A percentile compares a stretch with the other conserved stretches of the same genome.
phyloP scores from a whole-genome alignment of 2,797 vertebrate genomes.

The Melanogrammus aeglefinus region DNA sequence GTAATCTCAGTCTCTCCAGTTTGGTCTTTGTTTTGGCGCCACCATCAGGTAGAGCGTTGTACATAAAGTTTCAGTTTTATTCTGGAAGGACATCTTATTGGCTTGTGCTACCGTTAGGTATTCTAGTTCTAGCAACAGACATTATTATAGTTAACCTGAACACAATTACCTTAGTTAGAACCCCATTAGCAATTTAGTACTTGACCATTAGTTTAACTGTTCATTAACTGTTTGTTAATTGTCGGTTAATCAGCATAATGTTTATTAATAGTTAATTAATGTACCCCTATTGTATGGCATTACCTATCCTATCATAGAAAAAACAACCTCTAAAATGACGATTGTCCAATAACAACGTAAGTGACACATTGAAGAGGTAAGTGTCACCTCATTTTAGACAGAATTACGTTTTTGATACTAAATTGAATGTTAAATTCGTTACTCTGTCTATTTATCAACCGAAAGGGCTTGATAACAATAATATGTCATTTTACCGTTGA shows the following conservation, averaged over 20 bases:
- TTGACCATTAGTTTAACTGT: too few species aligned
- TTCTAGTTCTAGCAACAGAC: neutral
- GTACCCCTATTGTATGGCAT: too few species aligned
- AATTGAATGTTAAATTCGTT: neutral
- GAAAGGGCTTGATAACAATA: neutral
- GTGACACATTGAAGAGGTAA: neutral
- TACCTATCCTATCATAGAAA: neutral
- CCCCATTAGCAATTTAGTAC: too few species aligned
- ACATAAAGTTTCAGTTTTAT: slow-evolving; percentile 3
- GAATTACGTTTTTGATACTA: neutral
- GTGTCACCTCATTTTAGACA: neutral
- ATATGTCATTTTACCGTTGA: neutral
- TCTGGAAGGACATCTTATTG: neutral
- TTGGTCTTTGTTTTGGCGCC: slow-evolving; percentile 48
- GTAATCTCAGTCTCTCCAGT: slow-evolving; percentile 42
- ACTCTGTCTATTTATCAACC: neutral
- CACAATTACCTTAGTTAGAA: too few species aligned
- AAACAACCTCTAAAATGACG: neutral
- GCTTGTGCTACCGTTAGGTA: neutral
- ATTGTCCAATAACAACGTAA: neutral
- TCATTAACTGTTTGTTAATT: too few species aligned
- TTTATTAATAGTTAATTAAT: too few species aligned
- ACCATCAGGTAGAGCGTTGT: slow-evolving; percentile 42
- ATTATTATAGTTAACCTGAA: neutral
- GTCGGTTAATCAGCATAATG: too few species aligned